These are phyloP conservation scores for Pandemis corylana DNA, from an alignment of 2,888 invertebrate genomes.

Conservation along the genomic window DNA sequence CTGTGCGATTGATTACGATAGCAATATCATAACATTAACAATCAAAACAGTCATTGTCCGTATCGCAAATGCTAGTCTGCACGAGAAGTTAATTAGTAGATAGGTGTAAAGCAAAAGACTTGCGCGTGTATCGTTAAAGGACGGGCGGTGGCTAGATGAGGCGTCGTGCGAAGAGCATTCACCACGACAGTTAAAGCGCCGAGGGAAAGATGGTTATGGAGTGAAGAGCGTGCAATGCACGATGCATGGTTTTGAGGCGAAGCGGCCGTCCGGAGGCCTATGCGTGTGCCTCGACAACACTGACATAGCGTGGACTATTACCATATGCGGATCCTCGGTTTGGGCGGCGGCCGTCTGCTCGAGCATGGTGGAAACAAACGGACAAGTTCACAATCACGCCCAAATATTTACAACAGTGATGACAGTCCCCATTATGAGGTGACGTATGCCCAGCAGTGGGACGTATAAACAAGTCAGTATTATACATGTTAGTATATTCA, in stretches of 20 bases:
- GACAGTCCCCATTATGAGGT: neutral
- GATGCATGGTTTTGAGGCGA: slow-evolving; percentile 73
- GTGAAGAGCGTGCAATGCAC: slow-evolving; percentile 75
- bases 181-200: slow-evolving; percentile 47
- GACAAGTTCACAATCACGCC: slow-evolving; percentile 66
- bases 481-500: neutral
- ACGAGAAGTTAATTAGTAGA: slow-evolving; percentile 30
- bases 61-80: slow-evolving; percentile 21
- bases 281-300: slow-evolving; percentile 72
- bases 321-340: slow-evolving; percentile 97
- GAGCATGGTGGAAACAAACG: slow-evolving; percentile 84
- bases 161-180: slow-evolving; percentile 45
- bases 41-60: slow-evolving; percentile 18
- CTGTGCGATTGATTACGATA: slow-evolving; percentile 15
- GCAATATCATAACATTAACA: slow-evolving; percentile 13
- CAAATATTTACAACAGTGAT: slow-evolving; percentile 47
- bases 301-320: slow-evolving; percentile 83
- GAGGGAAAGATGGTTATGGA: slow-evolving; percentile 61
- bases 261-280: slow-evolving; percentile 77
- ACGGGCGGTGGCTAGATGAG: slow-evolving; percentile 24
- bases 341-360: slow-evolving; percentile 92
- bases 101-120: slow-evolving; percentile 27
- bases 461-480: neutral
- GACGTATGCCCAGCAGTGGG: neutral
- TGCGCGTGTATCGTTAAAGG: slow-evolving; percentile 35